Percentiles rank a stretch among this genome's conserved stretches.
Conservation (phyloP, 2,797 vertebrate species). For the Dallia pectoralis region DNA sequence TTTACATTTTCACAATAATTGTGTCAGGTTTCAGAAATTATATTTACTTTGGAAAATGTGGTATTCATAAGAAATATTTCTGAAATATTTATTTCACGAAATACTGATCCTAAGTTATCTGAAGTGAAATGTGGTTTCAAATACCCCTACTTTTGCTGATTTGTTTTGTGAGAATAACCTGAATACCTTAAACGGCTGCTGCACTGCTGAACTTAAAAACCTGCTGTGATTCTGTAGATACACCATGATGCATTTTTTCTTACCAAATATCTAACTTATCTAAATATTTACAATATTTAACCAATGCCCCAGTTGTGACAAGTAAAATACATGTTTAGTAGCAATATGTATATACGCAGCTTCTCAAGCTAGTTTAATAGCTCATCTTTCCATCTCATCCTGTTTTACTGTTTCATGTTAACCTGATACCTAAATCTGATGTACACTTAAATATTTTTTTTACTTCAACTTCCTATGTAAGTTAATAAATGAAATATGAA, state of each 20-base stretch:
- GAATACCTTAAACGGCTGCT: background rate
- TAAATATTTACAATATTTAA: conserved; percentile 11
- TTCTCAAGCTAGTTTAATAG: conserved; percentile 15
- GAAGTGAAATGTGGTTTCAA: too few relatives aligned
- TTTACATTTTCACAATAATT: too few relatives aligned
- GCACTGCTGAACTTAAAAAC: background rate
- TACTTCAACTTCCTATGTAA: conserved; percentile 8
- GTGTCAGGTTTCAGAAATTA: too few relatives aligned
- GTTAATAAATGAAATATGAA: background rate
- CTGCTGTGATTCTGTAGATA: background rate
- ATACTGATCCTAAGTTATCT: too few relatives aligned
- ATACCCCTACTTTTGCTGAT: too few relatives aligned
- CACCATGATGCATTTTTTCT: conserved; percentile 7
- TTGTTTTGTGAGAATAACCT: background rate
- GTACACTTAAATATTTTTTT: conserved; percentile 4
- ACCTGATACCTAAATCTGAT: background rate
- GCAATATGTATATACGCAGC: conserved; percentile 23
- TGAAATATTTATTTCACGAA: too few relatives aligned
- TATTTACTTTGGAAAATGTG: too few relatives aligned
- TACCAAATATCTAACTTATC: conserved; percentile 7
- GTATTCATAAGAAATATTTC: too few relatives aligned
- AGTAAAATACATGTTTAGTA: conserved; percentile 16
- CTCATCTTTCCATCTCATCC: background rate
- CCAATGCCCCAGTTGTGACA: conserved; percentile 4
- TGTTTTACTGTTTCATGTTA: conserved; percentile 9